Evolutionary conservation across 2,888 invertebrate species (phyloP).

Genomic region (Heteropelma amictum): DNA sequence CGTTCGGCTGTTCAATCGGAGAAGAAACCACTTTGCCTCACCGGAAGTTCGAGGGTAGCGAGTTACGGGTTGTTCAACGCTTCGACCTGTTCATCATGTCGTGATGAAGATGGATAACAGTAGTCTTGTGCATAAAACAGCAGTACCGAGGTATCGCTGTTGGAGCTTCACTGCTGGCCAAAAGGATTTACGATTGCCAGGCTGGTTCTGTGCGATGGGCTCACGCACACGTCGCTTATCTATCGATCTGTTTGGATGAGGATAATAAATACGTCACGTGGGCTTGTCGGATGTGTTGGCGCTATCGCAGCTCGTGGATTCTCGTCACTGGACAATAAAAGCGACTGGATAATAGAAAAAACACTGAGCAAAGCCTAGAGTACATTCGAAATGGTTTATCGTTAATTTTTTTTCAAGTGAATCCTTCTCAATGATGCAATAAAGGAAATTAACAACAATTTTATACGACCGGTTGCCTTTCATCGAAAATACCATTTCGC

Average conservation of each 20-base stretch:
- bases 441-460: too few relatives aligned
- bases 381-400: too few relatives aligned
- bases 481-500: too few relatives aligned
- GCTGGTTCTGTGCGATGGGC: conserved; percentile 18
- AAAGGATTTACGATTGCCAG: conserved; percentile 42
- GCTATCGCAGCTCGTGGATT: too few relatives aligned
- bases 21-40: background rate
- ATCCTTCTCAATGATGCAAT: too few relatives aligned
- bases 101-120: conserved; percentile 9
- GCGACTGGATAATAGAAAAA: too few relatives aligned
- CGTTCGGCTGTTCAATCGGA: background rate
- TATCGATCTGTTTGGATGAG: conserved; percentile 37
- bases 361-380: too few relatives aligned
- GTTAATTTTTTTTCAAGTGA: too few relatives aligned
- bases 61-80: conserved; percentile 3
- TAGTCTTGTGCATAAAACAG: background rate
- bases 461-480: too few relatives aligned
- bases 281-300: conserved; percentile 17
- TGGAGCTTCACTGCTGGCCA: background rate
- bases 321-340: too few relatives aligned
- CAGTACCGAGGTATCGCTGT: background rate
- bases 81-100: conserved; percentile 19
- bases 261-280: conserved; percentile 45
- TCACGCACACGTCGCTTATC: conserved; percentile 34
- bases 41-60: background rate